phyloP scores from a whole-genome alignment of 1,140 invertebrate species.

The Lasioglossum baleicum region DNA sequence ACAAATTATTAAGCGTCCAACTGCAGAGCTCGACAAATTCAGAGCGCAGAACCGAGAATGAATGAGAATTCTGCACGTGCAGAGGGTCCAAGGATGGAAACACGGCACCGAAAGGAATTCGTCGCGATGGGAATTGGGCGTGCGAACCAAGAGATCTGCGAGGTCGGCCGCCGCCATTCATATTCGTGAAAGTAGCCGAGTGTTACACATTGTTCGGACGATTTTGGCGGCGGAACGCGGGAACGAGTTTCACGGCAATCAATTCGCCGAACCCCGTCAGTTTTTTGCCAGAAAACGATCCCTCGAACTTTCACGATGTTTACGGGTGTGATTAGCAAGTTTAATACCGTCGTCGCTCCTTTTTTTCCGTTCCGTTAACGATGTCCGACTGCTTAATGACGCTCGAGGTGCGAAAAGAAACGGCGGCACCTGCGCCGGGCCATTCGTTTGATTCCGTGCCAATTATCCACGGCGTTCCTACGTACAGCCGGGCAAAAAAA shows the following conservation, averaged over 20 bases:
- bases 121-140: too few relatives aligned
- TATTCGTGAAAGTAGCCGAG: neutral
- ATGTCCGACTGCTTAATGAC: neutral
- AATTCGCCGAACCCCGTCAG: neutral
- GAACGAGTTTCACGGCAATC: conserved; percentile 2
- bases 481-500: neutral
- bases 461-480: neutral
- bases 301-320: conserved; percentile 19
- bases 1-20: too few relatives aligned
- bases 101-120: too few relatives aligned
- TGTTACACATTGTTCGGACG: neutral
- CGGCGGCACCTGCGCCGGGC: neutral
- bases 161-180: too few relatives aligned
- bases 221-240: neutral
- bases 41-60: too few relatives aligned
- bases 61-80: too few relatives aligned
- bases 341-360: neutral
- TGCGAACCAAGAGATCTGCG: too few relatives aligned
- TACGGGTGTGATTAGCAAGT: neutral
- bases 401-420: conserved; percentile 25
- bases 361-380: conserved; percentile 1
- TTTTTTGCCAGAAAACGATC: neutral
- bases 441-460: neutral
- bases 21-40: too few relatives aligned
- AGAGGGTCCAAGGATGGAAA: too few relatives aligned